Base-by-base conservation (phyloP, 92 coral and sea anemone species). In the Porites lobata region DNA sequence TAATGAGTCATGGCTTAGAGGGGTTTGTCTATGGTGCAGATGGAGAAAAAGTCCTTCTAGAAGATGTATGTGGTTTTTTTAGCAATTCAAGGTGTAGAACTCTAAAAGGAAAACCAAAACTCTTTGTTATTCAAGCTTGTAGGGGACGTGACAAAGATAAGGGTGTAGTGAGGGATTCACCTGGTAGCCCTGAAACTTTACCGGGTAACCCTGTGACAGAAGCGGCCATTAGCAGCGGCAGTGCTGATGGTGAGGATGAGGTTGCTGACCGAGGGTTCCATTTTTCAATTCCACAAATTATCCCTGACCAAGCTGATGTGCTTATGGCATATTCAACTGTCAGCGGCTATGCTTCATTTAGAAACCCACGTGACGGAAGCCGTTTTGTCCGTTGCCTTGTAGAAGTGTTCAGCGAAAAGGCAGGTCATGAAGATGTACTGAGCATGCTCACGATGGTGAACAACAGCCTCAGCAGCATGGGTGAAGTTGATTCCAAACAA, bases 1-100 rank as follows among this genome's bases (percentile, higher is more conserved):
- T 96, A 2, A 96, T 96, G 99, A 96, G 98, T 72, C 99, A 96
- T 76, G 99, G 99, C 2, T 59, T 82, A 22, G 90, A 88, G 5
- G 96, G 83, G 10, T 65, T 65, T 18, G 63, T 96, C 66, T 94
- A 80, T 21, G 79, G 93, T 14, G 26, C 77, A 9, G 99, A 96
- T 92, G 98, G 95, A 17, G 72, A 70, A 24, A 63, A 68, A 12
- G 77, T 93, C 1, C 77, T 22, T 32, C 43, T 88, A 11, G 69
- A 82, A 10, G 66, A 47, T 32, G 50, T 85, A 43, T 20, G 83
- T 18, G 72, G 75, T 63, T 83, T 73, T 70, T 88, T 94, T 74
- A 86, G 87, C 75, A 94, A 89, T 87, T 63, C 73, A 51, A 56
- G 66, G 1, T 94, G 98, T 82, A 21, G 10, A 18, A 47, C 93